Evolutionary conservation across 2,888 invertebrate genomes (phyloP), one percentile per base, ranked within the genome.

Genomic region (Parnassius glacialis): DNA sequence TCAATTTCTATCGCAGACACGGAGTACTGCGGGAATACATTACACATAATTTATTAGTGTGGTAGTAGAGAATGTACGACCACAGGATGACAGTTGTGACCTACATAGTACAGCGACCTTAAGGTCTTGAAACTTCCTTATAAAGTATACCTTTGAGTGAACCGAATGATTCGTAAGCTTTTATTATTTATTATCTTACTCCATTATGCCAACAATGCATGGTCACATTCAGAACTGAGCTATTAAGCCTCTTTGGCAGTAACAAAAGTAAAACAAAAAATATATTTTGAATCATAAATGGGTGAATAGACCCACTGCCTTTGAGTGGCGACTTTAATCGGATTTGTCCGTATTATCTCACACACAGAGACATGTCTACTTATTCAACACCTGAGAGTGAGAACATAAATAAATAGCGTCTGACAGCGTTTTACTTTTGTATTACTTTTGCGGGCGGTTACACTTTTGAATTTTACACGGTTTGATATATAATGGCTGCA

Each of bases 261-360:
- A 58, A 62, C 59, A 64, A 64, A 65, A 66, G 58, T 52, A 56
- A 66, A 59, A 65, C 68, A 67, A 68, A 68, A 66, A 54, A 53
- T 61, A 56, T 64, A 67, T 65, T 67, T 61, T 59, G 63, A 69
- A 69, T 67, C 64, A 66, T 67, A 62, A 72, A 68, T 69, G 64
- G 61, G 63, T 69, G 68, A 74, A 72, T 71, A 67, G 65, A 69
- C 66, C 68, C 59, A 64, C 58, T 59, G 65, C 72, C 74, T 78
- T 80, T 79, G 76, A 74, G 75, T 75, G 78, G 77, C 70, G 76
- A 72, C 74, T 70, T 73, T 86, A 82, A 87, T 86, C 84, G 79
- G 80, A 81, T 84, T 83, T 79, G 74, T 71, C 69, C 67, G 70
- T 71, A 74, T 82, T 78, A 78, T 81, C 79, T 79, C 83, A 82